Base-by-base conservation (phyloP, 30 jellyfish, hydroid and myxozoan genomes). In the Pelagia noctiluca region DNA sequence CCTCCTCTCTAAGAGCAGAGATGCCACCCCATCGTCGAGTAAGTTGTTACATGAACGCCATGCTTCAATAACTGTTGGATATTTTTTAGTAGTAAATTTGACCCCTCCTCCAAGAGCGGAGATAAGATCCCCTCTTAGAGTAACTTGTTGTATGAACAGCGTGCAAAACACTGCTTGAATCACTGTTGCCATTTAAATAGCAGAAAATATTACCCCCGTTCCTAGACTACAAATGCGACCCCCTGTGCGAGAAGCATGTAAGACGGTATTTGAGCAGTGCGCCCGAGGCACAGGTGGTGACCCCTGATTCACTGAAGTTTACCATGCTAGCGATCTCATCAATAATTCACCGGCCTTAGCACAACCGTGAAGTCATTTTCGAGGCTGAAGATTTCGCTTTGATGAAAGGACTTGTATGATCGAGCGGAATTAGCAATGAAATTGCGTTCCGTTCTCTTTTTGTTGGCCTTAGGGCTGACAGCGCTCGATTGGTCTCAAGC, bases 281-380 rank as follows among this genome's bases (percentile, higher is more conserved):
- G 36, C 84, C 71, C 84, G 65, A 49, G 57, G 22, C 73, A 83
- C 93, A 83, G 93, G 93, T 83, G 32, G 32, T 72, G 93, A 83
- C 93, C 93, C 77, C 77, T 54, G 37, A 75, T 57, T 71, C 93
- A 83, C 42, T 72, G 81, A 63, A 83, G 82, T 70, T 57, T 63
- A 46, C 49, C 80, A 34, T 32, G 74, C 36, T 54, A 37, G 25
- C 49, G 68, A 60, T 70, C 87, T 70, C 93, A 83, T 83, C 61
- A 83, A 83, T 24, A 1, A 52, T 83, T 83, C 48, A 83, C 34
- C 69, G 76, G 49, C 32, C 78, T 76, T 16, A 22, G 81, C 48
- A 36, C 63, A 77, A 26, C 73, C 69, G 87, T 83, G 87, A 83
- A 83, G 87, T 83, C 93, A 83, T 70, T 60, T 57, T 83, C 50